These are phyloP conservation scores for Narcine bancroftii DNA, from an alignment of 2,113 vertebrate species.

Conservation along the genomic window DNA sequence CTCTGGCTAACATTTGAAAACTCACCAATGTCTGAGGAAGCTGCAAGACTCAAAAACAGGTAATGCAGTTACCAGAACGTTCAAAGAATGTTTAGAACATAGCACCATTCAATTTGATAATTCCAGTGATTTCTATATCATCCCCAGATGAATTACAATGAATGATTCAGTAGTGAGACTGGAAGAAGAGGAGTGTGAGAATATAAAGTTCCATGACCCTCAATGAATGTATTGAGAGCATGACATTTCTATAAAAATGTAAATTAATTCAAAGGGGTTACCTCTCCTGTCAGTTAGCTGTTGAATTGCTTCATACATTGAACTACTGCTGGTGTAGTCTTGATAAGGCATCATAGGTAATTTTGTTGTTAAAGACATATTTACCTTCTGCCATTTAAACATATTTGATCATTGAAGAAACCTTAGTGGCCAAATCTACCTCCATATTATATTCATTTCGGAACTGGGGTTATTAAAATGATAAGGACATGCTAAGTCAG, in stretches of 20 bases:
- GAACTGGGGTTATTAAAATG: neutral
- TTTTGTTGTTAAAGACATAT: neutral
- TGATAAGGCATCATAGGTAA: neutral
- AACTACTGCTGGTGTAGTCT: neutral
- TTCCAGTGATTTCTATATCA: neutral
- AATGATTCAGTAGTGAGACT: neutral
- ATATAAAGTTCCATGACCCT: neutral
- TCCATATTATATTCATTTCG: neutral
- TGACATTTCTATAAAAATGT: constrained; percentile 5
- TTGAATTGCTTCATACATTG: neutral
- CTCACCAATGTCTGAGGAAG: neutral
- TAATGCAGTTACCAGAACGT: neutral
- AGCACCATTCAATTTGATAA: neutral
- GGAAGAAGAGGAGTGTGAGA: neutral
- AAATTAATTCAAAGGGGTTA: constrained; percentile 9
- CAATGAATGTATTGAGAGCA: neutral
- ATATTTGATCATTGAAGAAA: neutral
- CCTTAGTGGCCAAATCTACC: neutral
- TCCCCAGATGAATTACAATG: neutral
- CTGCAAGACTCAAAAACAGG: neutral
- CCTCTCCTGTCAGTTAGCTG: neutral
- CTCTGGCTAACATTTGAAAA: neutral
- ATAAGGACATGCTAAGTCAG: neutral
- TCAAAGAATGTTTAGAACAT: neutral
- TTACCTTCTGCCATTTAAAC: neutral